Evolutionary conservation across 2,888 invertebrate genomes (phyloP).

Genomic region (Myopa testacea): DNA sequence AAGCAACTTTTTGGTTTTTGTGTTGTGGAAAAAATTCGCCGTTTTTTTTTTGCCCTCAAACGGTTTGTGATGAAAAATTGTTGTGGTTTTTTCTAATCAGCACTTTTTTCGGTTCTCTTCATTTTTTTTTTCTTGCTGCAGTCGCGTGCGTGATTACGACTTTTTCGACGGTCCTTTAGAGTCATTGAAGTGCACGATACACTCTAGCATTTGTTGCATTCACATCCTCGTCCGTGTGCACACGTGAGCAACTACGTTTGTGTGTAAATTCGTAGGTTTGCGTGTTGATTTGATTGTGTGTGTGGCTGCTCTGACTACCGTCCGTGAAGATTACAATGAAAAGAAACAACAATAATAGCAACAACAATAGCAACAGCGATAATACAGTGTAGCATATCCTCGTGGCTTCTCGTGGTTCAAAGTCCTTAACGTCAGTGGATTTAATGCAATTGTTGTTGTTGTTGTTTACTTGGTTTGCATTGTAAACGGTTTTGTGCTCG

Average conservation of each 20-base stretch:
- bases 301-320: neutral
- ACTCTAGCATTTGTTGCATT: slow-evolving; percentile 5
- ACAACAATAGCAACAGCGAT: neutral
- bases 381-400: neutral
- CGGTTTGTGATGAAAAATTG: neutral
- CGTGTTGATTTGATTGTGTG: slow-evolving; percentile 23
- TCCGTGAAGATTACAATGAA: slow-evolving; percentile 10
- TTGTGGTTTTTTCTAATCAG: slow-evolving; percentile 21
- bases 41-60: neutral
- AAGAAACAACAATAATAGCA: neutral
- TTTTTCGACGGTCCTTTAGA: neutral
- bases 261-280: neutral
- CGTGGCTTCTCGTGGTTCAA: neutral
- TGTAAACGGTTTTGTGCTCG: neutral
- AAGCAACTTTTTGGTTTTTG: neutral
- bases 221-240: neutral
- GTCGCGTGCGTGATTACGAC: neutral
- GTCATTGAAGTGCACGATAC: neutral
- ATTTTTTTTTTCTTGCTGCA: neutral
- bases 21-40: neutral
- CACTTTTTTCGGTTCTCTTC: neutral
- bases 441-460: neutral
- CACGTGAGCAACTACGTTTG: neutral
- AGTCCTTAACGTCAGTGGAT: neutral
- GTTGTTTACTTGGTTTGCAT: neutral